Conservation (phyloP, 2,113 vertebrate genomes). For the Cyanistes caeruleus region DNA sequence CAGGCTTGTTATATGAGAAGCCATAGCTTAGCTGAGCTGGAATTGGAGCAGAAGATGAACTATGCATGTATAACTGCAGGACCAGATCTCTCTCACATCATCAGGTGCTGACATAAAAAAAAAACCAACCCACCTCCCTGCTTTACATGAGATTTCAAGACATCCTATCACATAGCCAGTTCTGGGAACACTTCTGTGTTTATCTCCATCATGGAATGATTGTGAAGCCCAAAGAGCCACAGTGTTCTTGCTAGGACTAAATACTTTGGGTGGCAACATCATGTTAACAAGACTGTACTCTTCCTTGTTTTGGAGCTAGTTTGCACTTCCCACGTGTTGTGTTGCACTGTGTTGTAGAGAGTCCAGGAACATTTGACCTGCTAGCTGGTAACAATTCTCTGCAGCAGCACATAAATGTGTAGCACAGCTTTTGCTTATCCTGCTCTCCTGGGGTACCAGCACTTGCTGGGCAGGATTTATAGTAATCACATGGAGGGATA, state of each 20-base stretch:
- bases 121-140: accelerated
- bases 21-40: neutral
- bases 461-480: neutral
- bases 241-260: neutral
- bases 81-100: neutral
- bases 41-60: neutral
- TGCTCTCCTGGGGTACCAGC: neutral
- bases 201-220: accelerated
- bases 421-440: neutral
- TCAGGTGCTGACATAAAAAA: neutral
- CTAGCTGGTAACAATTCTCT: neutral
- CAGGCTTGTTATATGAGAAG: neutral
- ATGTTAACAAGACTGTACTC: neutral
- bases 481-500: neutral
- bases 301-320: neutral
- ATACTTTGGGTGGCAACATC: accelerated
- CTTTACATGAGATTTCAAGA: neutral
- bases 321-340: neutral
- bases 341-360: accelerated
- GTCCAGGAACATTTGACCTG: neutral
- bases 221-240: neutral
- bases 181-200: neutral
- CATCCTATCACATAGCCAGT: neutral
- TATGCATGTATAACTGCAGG: neutral
- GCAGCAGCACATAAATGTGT: neutral